phyloP scores from a whole-genome alignment of 1,140 invertebrate species.

The Drosophila sp. region DNA sequence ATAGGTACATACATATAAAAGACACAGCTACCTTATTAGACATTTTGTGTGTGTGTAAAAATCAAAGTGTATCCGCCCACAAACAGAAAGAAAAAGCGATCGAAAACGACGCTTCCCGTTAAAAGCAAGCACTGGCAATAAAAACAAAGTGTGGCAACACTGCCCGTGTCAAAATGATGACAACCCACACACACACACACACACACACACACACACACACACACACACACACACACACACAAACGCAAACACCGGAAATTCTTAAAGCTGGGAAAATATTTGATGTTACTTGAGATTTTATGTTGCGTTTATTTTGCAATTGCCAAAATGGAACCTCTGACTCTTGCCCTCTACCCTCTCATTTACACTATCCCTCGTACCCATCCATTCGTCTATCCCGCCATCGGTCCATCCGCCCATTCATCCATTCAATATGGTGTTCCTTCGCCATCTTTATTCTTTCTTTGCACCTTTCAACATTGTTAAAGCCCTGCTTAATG shows the following conservation, averaged over 20 bases:
- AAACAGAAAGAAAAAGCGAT: not conserved
- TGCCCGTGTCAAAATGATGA: slow-evolving; percentile 39
- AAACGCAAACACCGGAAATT: slow-evolving; percentile 20
- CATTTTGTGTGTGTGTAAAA: not conserved
- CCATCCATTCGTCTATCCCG: not conserved
- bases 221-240: not conserved
- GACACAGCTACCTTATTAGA: not conserved
- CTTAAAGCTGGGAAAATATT: slow-evolving; percentile 77
- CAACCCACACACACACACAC: slow-evolving; percentile 24
- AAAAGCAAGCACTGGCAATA: slow-evolving; percentile 65
- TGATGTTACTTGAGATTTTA: slow-evolving; percentile 68
- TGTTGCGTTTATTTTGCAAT: slow-evolving; percentile 71
- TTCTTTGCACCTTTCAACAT: slow-evolving; percentile 22
- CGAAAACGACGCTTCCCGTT: slow-evolving; percentile 42
- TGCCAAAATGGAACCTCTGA: slow-evolving; percentile 32
- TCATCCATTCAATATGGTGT: slow-evolving; percentile 6
- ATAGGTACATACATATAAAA: not conserved
- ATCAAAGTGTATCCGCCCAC: not conserved
- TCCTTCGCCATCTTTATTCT: not conserved
- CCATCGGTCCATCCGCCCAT: not conserved
- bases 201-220: slow-evolving; percentile 2
- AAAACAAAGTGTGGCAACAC: slow-evolving; percentile 70
- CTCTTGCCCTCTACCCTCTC: not conserved
- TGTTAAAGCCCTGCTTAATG: slow-evolving; percentile 63
- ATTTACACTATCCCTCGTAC: not conserved